Conservation (phyloP, 2,888 invertebrate genomes). For the Drosophila colorata region DNA sequence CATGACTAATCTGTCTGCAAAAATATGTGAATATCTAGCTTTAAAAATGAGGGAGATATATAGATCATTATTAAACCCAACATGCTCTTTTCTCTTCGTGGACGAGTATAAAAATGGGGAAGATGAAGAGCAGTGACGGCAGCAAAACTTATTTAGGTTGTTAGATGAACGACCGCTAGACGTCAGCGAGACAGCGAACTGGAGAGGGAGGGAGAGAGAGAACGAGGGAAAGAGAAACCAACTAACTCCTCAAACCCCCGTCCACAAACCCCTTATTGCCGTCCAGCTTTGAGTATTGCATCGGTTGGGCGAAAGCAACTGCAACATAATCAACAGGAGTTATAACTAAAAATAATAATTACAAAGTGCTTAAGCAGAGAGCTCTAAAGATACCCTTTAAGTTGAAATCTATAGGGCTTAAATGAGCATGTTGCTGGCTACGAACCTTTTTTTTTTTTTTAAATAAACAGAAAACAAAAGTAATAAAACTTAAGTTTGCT, state of each 20-base stretch:
- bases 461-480: too few relatives aligned
- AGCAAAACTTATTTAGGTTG: slow-evolving; percentile 72
- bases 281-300: neutral
- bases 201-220: too few relatives aligned
- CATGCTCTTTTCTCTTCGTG: too few relatives aligned
- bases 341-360: slow-evolving; percentile 22
- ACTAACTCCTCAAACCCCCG: neutral
- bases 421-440: too few relatives aligned
- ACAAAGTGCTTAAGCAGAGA: neutral
- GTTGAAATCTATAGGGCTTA: too few relatives aligned
- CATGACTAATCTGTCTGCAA: too few relatives aligned
- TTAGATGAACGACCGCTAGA: slow-evolving; percentile 72
- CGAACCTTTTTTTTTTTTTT: too few relatives aligned
- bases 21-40: too few relatives aligned
- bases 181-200: slow-evolving; percentile 4
- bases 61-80: too few relatives aligned
- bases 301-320: neutral
- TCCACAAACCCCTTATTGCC: too few relatives aligned
- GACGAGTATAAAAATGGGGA: neutral
- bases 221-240: neutral
- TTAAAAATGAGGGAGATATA: too few relatives aligned
- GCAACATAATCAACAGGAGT: slow-evolving; percentile 58
- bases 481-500: too few relatives aligned
- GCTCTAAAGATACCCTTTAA: neutral
- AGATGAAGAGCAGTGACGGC: slow-evolving; percentile 37